Evolutionary conservation across 2,113 vertebrate genomes (phyloP).

Genomic region (Perca fluviatilis): DNA sequence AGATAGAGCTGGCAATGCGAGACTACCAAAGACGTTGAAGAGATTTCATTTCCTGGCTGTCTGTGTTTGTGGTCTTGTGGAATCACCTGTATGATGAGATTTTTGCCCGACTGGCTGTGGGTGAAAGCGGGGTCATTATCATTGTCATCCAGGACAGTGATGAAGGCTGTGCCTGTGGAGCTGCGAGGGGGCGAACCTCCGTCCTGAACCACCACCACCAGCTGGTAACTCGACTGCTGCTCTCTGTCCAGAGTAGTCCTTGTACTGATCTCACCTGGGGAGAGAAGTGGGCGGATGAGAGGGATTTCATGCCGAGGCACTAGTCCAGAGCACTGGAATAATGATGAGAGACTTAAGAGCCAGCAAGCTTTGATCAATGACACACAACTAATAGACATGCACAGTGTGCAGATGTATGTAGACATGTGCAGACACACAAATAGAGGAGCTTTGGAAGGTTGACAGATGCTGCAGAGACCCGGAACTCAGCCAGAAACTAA

Average conservation of each 20-base stretch:
- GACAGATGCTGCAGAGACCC: slow-evolving; percentile 47
- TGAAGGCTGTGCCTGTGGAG: slow-evolving; percentile 90
- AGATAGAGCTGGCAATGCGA: too few relatives aligned
- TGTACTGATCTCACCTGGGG: slow-evolving; percentile 93
- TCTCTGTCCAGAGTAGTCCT: slow-evolving; percentile 91
- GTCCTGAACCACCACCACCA: slow-evolving; percentile 93
- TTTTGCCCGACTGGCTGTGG: slow-evolving; percentile 84
- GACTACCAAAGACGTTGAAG: background rate
- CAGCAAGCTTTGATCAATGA: slow-evolving; percentile 66
- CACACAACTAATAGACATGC: slow-evolving; percentile 47
- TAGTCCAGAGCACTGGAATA: slow-evolving; percentile 41
- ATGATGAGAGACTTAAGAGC: slow-evolving; percentile 59
- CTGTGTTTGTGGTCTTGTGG: background rate
- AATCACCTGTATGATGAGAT: slow-evolving; percentile 87
- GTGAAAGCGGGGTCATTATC: slow-evolving; percentile 92
- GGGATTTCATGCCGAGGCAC: slow-evolving; percentile 28
- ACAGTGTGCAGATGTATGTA: slow-evolving; percentile 29
- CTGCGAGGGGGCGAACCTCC: slow-evolving; percentile 92
- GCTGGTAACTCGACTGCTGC: slow-evolving; percentile 93
- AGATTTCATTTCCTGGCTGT: background rate
- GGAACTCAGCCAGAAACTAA: slow-evolving; percentile 47
- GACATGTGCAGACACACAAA: background rate
- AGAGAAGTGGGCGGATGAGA: slow-evolving; percentile 26
- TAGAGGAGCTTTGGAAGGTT: slow-evolving; percentile 10
- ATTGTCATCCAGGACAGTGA: slow-evolving; percentile 95